Base-by-base conservation (phyloP, 64 coral and sea anemone genomes). In the Anthopleura sola region DNA sequence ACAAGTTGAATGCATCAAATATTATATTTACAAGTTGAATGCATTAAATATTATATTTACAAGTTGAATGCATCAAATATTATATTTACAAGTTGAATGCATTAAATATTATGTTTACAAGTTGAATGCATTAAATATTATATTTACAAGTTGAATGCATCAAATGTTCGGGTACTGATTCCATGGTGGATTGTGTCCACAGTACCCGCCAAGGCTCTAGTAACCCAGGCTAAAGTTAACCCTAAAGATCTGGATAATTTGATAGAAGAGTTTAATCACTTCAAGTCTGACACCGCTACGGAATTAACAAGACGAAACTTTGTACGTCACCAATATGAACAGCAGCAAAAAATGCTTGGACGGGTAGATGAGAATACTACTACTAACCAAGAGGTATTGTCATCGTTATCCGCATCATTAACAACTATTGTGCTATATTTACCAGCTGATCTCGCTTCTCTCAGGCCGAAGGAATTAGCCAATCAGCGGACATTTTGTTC, bases 231-330 rank as follows among this genome's bases (percentile, higher is more conserved):
- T 24, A 75, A 88, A 62, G 96, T 98, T 37, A 91, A 85, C 49
- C 37, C 89, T 13, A 40, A 82, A 18, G 96, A 94, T 19, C 68
- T 98, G 48, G 79, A 98, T 8, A 58, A 90, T 64, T 36, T 98
- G 0, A 88, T 91, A 69, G 87, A 94, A 37, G 85, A 87, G 71
- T 94, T 98, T 20, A 23, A 85, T 55, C 75, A 86, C 6, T 98
- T 98, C 76, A 94, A 89, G 77, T 80, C 86, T 12, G 92, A 89
- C 10, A 94, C 93, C 44, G 89, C 92, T 2, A 81, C 89, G 32
- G 96, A 98, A 39, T 82, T 98, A 18, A 84, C 94, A 55, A 80
- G 96, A 38, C 87, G 85, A 60, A 94, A 92, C 86, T 98, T 94
- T 57, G 83, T 98, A 26, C 77, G 53, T 40, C 90, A 82, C 20